phyloP scores from a whole-genome alignment of 2,797 vertebrate species.

The Rhinichthys osculus region DNA sequence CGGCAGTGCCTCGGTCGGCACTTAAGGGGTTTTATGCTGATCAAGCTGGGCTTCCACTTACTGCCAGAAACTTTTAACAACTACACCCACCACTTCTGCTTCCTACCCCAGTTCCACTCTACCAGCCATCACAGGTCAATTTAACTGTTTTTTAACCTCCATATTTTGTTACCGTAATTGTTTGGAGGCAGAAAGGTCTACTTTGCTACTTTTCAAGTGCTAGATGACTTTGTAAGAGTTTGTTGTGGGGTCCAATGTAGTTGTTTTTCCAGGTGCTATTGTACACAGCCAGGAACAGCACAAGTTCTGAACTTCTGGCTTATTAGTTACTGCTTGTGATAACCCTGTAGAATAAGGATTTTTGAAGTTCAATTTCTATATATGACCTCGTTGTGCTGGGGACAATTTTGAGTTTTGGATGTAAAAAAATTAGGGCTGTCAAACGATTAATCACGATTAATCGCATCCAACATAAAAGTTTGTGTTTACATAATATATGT shows the following conservation, averaged over 20 bases:
- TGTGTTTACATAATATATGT: too few relatives aligned
- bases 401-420: neutral
- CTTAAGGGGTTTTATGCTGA: slow-evolving; percentile 46
- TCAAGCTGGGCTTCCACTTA: slow-evolving; percentile 34
- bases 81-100: slow-evolving; percentile 9
- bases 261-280: too few relatives aligned
- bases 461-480: too few relatives aligned
- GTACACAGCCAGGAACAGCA: neutral
- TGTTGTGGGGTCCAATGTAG: neutral
- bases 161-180: slow-evolving; percentile 1
- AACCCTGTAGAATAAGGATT: neutral
- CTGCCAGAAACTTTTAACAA: slow-evolving; percentile 47
- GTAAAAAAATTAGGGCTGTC: too few relatives aligned
- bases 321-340: neutral
- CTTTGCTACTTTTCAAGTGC: neutral
- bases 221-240: neutral
- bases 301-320: neutral
- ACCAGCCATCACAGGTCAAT: neutral
- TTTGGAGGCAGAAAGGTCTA: slow-evolving; percentile 4
- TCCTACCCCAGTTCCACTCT: neutral
- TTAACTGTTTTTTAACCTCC: neutral
- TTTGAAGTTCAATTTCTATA: neutral
- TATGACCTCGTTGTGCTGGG: neutral
- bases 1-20: neutral
- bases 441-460: too few relatives aligned